Base-by-base conservation (phyloP, 2,797 vertebrate genomes). In the Helostoma temminkii region DNA sequence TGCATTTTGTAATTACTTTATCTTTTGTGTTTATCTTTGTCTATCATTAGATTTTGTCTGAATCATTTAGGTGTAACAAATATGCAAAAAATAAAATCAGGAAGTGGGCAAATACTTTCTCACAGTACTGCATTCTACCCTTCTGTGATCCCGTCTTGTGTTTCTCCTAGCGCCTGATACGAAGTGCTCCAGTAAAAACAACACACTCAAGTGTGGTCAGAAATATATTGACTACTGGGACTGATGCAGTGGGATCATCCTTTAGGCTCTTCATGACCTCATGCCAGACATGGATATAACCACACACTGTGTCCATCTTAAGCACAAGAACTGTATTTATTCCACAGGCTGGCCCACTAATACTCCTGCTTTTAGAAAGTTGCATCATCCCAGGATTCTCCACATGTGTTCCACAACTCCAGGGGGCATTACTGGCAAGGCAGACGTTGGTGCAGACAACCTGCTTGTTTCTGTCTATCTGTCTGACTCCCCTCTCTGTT, bases 361-460 rank as follows among this genome's bases (percentile, higher is more conserved):
- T 83, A 78, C 78, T 42, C 72, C 90, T 70, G 76, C 81, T 92
- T 94, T 93, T 94, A 94, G 91, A 91, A 71, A 41, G 71, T 92
- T 90, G 87, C 86, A 78, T 92, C 90, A 93, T 82, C 80, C 71
- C 82, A 88, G 88, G 92, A 92, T 92, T 93, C 89, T 88, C 83
- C 81, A 86, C 81, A 70, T 88, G 88, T 91, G 91, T 91, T 90
- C 85, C 81, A 84, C 81, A 80, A 81, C 73, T 84, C 87, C 77
- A 26, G 62, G 28, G 78, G 85, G 84, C 88, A 91, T 90, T 77
- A 76, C 82, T 87, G 78, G 82, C 63, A 54, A 83, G 85, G 77
- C 60, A 67, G 80, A 76, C 68, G 76, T 79, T 65, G 82, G 78
- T 78, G 81, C 81, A 90, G 85, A 87, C 88, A 89, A 88, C 86